These are phyloP conservation scores for Phrynocephalus forsythii DNA, from an alignment of 2,797 vertebrate species.

Conservation along the genomic window DNA sequence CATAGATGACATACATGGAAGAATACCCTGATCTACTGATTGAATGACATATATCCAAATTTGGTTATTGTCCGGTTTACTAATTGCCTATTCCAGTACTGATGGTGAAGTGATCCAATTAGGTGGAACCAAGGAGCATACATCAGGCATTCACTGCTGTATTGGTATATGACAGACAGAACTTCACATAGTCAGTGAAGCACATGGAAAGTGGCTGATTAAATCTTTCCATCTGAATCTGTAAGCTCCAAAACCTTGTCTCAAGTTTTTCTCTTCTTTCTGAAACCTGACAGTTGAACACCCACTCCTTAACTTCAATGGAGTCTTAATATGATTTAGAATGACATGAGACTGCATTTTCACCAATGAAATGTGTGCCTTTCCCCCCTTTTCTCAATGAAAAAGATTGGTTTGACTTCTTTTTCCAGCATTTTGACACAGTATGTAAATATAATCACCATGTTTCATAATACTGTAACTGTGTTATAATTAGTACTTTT, in stretches of 20 bases:
- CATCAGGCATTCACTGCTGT: conserved; percentile 67
- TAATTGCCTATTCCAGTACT: conserved; percentile 60
- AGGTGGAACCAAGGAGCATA: conserved; percentile 63
- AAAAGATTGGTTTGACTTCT: conserved; percentile 70
- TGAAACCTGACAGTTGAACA: conserved; percentile 75
- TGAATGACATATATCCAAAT: conserved; percentile 24
- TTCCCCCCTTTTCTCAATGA: conserved; percentile 61
- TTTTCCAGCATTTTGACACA: conserved; percentile 60
- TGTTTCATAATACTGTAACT: conserved; percentile 50
- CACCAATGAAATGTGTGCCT: conserved; percentile 59
- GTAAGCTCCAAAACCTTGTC: conserved; percentile 71
- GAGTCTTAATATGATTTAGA: conserved; percentile 72
- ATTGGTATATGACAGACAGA: conserved; percentile 73
- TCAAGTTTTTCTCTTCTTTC: conserved; percentile 72
- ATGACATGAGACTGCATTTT: conserved; percentile 71
- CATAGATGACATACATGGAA: neutral
- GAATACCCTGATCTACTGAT: neutral
- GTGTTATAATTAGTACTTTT: conserved; percentile 65
- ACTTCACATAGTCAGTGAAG: conserved; percentile 76
- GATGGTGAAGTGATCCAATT: conserved; percentile 69
- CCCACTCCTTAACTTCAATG: conserved; percentile 68
- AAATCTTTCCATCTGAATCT: conserved; percentile 76
- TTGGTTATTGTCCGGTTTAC: conserved; percentile 58
- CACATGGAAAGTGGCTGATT: conserved; percentile 74
- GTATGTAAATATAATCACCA: conserved; percentile 52